A percentile compares a stretch with the other conserved stretches of the same genome.
These are phyloP conservation scores for Paraplagusia blochii DNA, from an alignment of 2,113 vertebrate genomes.

Conservation along the genomic window DNA sequence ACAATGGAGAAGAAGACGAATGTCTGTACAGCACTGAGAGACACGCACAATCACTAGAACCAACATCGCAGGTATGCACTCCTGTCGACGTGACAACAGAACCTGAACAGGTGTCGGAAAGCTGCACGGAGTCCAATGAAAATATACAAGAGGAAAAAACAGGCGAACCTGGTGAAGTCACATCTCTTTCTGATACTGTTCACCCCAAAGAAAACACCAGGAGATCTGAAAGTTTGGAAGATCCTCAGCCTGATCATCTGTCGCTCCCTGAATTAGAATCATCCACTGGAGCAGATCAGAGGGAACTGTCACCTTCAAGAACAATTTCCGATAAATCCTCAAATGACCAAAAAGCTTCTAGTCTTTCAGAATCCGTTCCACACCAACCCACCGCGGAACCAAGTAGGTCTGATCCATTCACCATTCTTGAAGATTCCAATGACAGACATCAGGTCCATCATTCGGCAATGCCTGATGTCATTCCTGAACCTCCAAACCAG, in stretches of 20 bases:
- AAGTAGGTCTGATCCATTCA: slow-evolving; percentile 62
- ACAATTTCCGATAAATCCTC: slow-evolving; percentile 7
- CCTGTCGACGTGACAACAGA: slow-evolving; percentile 24
- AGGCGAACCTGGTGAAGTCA: slow-evolving; percentile 1
- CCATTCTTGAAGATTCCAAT: slow-evolving; percentile 24
- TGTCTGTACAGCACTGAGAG: slow-evolving; percentile 84
- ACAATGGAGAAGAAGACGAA: slow-evolving; percentile 86
- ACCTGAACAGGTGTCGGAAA: slow-evolving; percentile 13
- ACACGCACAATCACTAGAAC: slow-evolving; percentile 75
- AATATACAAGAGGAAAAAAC: slow-evolving; percentile 3
- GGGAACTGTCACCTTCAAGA: slow-evolving; percentile 2
- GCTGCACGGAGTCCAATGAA: neutral
- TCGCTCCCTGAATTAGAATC: slow-evolving; percentile 18
- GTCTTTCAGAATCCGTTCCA: slow-evolving; percentile 27
- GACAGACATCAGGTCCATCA: slow-evolving; percentile 1
- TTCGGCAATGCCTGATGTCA: slow-evolving; percentile 9
- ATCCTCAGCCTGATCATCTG: slow-evolving; percentile 3
- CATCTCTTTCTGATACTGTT: slow-evolving; percentile 22
- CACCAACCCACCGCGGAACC: slow-evolving; percentile 60
- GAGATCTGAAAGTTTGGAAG: slow-evolving; percentile 14
- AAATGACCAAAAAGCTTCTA: slow-evolving; percentile 18
- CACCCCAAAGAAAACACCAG: neutral
- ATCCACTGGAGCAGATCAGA: neutral
- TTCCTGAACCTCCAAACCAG: slow-evolving; percentile 1
- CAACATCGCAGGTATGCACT: slow-evolving; percentile 16